These are phyloP conservation scores for Aphaenogaster ashmeadi DNA, from an alignment of 1,140 invertebrate species.

Conservation along the genomic window DNA sequence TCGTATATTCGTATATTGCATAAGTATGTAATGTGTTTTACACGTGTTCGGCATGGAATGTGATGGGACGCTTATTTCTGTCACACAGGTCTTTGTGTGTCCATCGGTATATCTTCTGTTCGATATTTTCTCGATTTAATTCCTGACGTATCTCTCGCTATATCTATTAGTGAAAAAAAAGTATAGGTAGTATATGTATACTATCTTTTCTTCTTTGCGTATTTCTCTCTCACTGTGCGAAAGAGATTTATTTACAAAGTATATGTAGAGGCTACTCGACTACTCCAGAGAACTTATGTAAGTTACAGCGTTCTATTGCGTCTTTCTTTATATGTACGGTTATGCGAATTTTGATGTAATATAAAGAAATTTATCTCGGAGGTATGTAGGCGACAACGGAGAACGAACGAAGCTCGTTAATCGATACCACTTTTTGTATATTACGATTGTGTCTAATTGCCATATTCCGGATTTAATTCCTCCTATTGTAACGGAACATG, in stretches of 20 bases:
- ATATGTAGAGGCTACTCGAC: slow-evolving; percentile 73
- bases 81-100: background rate
- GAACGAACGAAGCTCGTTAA: slow-evolving; percentile 70
- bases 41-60: slow-evolving; percentile 33
- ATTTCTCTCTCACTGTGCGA: slow-evolving; percentile 65
- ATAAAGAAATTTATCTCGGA: slow-evolving; percentile 68
- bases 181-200: slow-evolving; percentile 14
- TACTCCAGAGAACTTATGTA: slow-evolving; percentile 66
- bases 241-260: slow-evolving; percentile 69
- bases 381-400: slow-evolving; percentile 56
- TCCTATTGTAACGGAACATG: slow-evolving; percentile 81
- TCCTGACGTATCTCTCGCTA: slow-evolving; percentile 23
- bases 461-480: slow-evolving; percentile 82
- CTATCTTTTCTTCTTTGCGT: slow-evolving; percentile 43
- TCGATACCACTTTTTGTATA: slow-evolving; percentile 74
- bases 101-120: slow-evolving; percentile 26
- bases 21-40: slow-evolving; percentile 59
- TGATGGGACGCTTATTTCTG: slow-evolving; percentile 21
- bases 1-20: slow-evolving; percentile 50
- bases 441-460: slow-evolving; percentile 78
- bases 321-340: slow-evolving; percentile 66
- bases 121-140: slow-evolving; percentile 23
- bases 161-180: slow-evolving; percentile 11
- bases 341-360: slow-evolving; percentile 67
- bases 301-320: slow-evolving; percentile 69